These are phyloP conservation scores for Mareca strepera DNA, from an alignment of 2,797 vertebrate genomes.

Conservation along the genomic window DNA sequence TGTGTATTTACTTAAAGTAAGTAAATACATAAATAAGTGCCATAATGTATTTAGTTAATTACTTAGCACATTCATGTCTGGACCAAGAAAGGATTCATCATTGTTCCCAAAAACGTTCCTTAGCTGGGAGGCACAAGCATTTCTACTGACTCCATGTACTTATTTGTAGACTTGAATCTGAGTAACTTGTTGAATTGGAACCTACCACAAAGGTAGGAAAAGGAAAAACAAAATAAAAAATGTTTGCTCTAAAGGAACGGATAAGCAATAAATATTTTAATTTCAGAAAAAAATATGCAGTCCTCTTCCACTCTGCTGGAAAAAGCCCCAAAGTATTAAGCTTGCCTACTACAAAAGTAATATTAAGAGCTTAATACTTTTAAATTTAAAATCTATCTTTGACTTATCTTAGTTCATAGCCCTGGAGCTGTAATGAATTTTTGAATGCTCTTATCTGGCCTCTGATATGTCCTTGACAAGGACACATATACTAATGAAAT, in stretches of 20 bases:
- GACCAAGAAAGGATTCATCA: background rate
- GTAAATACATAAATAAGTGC: background rate
- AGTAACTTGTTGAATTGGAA: background rate
- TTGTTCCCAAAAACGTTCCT: background rate
- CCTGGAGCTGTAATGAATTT: conserved; percentile 26
- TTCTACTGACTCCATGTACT: background rate
- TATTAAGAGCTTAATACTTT: background rate
- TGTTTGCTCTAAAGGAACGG: background rate
- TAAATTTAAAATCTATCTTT: conserved; percentile 14
- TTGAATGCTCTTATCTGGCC: conserved; percentile 3
- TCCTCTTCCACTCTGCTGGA: background rate
- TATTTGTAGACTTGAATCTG: background rate
- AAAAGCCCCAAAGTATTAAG: background rate
- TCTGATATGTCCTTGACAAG: conserved; percentile 21
- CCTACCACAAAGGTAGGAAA: background rate
- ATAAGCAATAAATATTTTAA: background rate
- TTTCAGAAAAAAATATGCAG: background rate
- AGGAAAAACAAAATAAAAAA: background rate
- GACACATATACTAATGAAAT: background rate
- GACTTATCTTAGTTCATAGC: conserved; percentile 9
- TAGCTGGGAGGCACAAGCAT: background rate
- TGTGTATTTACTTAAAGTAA: background rate
- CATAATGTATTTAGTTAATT: background rate
- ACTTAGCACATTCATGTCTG: background rate
- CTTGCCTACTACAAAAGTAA: background rate